A percentile compares a stretch with the other conserved stretches of the same genome.
Evolutionary conservation across 2,888 invertebrate genomes (phyloP).

Genomic region (Pristionchus fissidentatus): DNA sequence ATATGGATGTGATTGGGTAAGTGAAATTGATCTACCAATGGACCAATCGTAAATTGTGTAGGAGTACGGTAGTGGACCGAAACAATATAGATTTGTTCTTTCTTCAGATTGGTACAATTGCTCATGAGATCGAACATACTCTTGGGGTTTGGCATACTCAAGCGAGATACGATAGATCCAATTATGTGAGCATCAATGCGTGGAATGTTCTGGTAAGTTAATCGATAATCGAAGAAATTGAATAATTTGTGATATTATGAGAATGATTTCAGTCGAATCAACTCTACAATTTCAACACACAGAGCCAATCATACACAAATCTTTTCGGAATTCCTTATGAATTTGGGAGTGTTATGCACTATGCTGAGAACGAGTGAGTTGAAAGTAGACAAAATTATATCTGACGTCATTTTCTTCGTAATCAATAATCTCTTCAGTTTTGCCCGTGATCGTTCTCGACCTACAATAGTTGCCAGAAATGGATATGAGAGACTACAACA

Average conservation of each 20-base stretch:
- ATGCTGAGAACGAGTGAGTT: conserved; percentile 40
- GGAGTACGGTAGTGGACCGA: not conserved
- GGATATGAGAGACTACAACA: conserved; percentile 45
- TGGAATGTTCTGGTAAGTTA: conserved; percentile 38
- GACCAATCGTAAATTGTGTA: not conserved
- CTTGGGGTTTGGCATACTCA: conserved; percentile 48
- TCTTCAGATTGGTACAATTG: conserved; percentile 45
- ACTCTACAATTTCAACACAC: conserved; percentile 45
- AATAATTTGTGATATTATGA: not conserved
- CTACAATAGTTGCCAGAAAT: conserved; percentile 28
- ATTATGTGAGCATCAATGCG: conserved; percentile 43
- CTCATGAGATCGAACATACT: conserved; percentile 46
- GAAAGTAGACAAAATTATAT: not conserved
- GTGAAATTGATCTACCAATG: not conserved
- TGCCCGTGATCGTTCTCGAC: conserved; percentile 28
- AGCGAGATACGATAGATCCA: conserved; percentile 44
- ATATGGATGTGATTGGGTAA: conserved; percentile 48
- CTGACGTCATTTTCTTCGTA: too few relatives aligned
- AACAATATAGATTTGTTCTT: not conserved
- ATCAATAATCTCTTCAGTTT: conserved; percentile 27
- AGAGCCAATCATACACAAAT: conserved; percentile 24
- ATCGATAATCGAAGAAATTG: not conserved
- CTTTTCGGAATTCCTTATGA: conserved; percentile 48
- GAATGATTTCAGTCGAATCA: conserved; percentile 32
- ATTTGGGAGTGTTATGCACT: conserved; percentile 47